phyloP scores from a whole-genome alignment of 2,113 vertebrate genomes.

The Lepus timidus region DNA sequence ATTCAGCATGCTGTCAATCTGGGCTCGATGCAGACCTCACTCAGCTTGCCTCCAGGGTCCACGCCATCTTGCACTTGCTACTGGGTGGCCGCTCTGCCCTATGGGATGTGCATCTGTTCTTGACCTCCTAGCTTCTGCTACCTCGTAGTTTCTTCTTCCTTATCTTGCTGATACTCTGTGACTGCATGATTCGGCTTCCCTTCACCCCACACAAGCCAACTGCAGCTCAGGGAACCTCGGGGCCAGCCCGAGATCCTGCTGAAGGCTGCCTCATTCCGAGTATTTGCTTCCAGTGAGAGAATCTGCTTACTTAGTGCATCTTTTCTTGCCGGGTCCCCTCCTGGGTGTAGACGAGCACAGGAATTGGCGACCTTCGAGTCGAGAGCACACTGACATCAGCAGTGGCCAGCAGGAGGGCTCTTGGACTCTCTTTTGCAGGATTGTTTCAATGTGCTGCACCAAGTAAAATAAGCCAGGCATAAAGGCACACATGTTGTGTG shows the following conservation, averaged over 20 bases:
- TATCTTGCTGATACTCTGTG: background rate
- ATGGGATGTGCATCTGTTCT: background rate
- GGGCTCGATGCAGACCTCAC: no score
- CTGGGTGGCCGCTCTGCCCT: background rate
- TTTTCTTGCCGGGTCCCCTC: background rate
- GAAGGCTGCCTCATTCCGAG: background rate
- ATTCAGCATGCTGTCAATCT: fast-evolving
- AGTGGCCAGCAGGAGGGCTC: background rate
- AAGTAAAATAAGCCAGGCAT: background rate
- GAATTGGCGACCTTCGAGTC: background rate
- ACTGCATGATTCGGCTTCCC: background rate
- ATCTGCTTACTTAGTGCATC: background rate
- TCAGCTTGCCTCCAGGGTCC: background rate
- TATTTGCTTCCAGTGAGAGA: background rate
- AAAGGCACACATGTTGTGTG: background rate
- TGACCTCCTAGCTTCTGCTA: background rate
- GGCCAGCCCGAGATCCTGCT: background rate
- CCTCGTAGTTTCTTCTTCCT: background rate
- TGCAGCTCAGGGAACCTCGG: background rate
- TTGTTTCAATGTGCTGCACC: background rate
- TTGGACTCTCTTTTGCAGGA: background rate
- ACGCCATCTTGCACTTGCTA: background rate
- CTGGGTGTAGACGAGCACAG: background rate
- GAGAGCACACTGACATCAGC: background rate
- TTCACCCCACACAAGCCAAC: background rate